These are phyloP conservation scores for Hirundo rustica DNA, from an alignment of 2,797 vertebrate species.

Conservation along the genomic window DNA sequence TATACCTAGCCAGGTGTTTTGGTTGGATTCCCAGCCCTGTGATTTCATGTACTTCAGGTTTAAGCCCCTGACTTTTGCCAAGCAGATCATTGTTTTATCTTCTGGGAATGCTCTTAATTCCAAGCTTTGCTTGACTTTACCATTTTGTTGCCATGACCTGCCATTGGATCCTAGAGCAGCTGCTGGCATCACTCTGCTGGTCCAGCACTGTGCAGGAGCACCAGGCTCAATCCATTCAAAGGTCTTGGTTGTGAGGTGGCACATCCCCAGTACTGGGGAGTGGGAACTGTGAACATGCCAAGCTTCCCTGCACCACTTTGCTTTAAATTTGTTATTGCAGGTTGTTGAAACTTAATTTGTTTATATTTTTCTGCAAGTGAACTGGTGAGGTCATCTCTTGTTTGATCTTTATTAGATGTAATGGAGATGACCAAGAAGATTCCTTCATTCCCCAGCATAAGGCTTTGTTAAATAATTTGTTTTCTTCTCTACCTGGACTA, in stretches of 20 bases:
- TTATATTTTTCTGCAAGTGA: background rate
- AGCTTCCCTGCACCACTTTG: background rate
- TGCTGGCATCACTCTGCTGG: accelerated
- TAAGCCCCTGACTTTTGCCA: background rate
- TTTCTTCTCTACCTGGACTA: conserved; percentile 7
- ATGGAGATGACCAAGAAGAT: background rate
- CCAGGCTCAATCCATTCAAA: background rate
- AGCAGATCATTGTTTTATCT: background rate
- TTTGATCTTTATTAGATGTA: background rate
- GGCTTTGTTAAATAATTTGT: conserved; percentile 14
- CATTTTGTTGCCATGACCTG: background rate
- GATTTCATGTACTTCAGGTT: background rate
- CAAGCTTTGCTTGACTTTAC: background rate
- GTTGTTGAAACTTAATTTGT: background rate
- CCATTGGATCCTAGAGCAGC: background rate
- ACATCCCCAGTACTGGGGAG: background rate
- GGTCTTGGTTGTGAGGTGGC: background rate
- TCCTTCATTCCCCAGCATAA: background rate
- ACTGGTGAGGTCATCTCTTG: background rate
- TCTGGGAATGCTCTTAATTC: background rate
- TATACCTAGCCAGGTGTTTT: background rate
- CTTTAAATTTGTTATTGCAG: background rate
- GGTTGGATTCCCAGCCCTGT: background rate
- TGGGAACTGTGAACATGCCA: background rate
- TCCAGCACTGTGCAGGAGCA: background rate